phyloP scores from a whole-genome alignment of 2,888 invertebrate species.

The Isotomurus palustris region DNA sequence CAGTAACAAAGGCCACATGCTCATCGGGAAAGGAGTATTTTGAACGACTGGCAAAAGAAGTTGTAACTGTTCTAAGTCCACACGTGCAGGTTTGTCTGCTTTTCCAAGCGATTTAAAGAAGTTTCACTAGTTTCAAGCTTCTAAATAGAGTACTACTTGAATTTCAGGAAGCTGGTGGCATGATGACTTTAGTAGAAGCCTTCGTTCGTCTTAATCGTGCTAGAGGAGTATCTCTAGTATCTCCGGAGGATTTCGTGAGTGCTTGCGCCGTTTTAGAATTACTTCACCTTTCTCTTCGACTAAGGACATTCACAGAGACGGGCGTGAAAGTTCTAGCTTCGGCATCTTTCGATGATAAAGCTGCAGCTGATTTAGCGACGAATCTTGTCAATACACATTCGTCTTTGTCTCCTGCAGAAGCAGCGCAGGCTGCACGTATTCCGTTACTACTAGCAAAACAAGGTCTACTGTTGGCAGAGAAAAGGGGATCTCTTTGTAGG shows the following conservation, averaged over 20 bases:
- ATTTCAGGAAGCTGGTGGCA: conserved; percentile 78
- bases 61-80: conserved; percentile 72
- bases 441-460: conserved; percentile 87
- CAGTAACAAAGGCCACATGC: conserved; percentile 87
- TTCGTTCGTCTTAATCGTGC: conserved; percentile 96
- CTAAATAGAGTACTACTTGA: neutral
- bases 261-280: conserved; percentile 72
- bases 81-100: conserved; percentile 65
- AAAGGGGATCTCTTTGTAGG: conserved; percentile 77
- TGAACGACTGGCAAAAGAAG: conserved; percentile 75
- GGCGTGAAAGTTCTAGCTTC: conserved; percentile 93
- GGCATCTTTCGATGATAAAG: conserved; percentile 57
- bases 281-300: conserved; percentile 65
- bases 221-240: conserved; percentile 87
- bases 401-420: conserved; percentile 76
- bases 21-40: conserved; percentile 82
- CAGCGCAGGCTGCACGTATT: conserved; percentile 76
- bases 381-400: conserved; percentile 52
- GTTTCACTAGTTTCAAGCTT: neutral
- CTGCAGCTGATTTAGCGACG: conserved; percentile 38
- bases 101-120: neutral
- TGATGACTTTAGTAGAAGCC: conserved; percentile 94
- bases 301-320: conserved; percentile 82
- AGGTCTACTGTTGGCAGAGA: conserved; percentile 79
- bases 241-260: conserved; percentile 92